Conservation (phyloP, 2,888 invertebrate species). For the Cancer borealis region DNA sequence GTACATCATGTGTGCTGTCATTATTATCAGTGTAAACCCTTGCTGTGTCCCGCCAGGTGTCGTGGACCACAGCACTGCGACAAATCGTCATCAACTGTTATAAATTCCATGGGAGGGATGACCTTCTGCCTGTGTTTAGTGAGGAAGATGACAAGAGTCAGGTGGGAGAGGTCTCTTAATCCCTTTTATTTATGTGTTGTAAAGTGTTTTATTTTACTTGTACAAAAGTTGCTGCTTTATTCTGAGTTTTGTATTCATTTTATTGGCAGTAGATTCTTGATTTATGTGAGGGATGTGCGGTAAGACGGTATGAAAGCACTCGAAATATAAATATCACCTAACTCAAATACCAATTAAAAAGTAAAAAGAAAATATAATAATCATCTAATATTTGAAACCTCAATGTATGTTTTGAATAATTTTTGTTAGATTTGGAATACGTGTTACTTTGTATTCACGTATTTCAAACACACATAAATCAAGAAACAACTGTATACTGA, state of each 20-base stretch:
- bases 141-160: constrained; percentile 88
- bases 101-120: constrained; percentile 97
- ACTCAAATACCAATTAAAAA: too few relatives aligned
- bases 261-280: not conserved
- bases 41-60: constrained; percentile 85
- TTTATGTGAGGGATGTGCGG: not conserved
- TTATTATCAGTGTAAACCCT: not conserved
- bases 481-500: not conserved
- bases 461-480: not conserved
- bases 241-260: not conserved
- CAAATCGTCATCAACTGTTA: constrained; percentile 99
- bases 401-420: not conserved
- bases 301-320: too few relatives aligned
- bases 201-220: not conserved
- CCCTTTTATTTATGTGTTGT: not conserved
- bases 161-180: constrained; percentile 57
- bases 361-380: too few relatives aligned
- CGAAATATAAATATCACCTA: too few relatives aligned
- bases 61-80: constrained; percentile 97
- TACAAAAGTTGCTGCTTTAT: not conserved
- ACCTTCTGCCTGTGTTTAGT: constrained; percentile 94
- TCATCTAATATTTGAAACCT: not conserved
- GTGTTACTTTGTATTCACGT: not conserved
- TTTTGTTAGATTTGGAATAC: too few relatives aligned
- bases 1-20: not conserved